Conservation (phyloP, 2,888 invertebrate species). For the Serripes groenlandicus region DNA sequence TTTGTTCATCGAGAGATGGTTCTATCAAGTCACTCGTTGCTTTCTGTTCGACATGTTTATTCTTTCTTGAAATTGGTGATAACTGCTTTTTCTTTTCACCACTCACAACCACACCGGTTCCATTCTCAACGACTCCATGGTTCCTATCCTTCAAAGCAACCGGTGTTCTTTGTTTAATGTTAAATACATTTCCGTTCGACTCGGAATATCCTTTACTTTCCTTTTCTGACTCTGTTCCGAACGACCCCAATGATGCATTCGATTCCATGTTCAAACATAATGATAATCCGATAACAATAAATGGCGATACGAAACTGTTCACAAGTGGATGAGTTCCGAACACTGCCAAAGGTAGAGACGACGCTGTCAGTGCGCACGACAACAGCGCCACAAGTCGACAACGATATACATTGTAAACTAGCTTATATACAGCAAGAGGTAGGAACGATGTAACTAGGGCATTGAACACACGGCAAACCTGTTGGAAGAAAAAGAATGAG, state of each 20-base stretch:
- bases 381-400: constrained; percentile 69
- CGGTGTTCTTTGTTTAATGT: not conserved
- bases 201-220: too few relatives aligned
- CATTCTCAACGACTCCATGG: too few relatives aligned
- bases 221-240: too few relatives aligned
- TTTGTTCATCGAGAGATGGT: not conserved
- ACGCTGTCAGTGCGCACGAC: constrained; percentile 72
- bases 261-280: constrained; percentile 16
- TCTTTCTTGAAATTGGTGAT: not conserved
- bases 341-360: constrained; percentile 71
- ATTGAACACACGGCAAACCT: constrained; percentile 74
- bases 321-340: constrained; percentile 80
- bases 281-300: constrained; percentile 66
- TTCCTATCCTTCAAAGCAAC: too few relatives aligned
- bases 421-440: constrained; percentile 74
- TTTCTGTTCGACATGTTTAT: not conserved
- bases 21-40: not conserved
- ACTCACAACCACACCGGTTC: not conserved
- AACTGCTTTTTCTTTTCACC: not conserved
- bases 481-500: constrained; percentile 38
- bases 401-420: constrained; percentile 65
- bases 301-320: constrained; percentile 78
- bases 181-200: not conserved
- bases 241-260: not conserved
- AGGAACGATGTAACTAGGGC: constrained; percentile 70